Percentiles rank a stretch among this genome's conserved stretches.
Conservation (phyloP, 2,113 vertebrate species). For the Sigmodon hispidus region DNA sequence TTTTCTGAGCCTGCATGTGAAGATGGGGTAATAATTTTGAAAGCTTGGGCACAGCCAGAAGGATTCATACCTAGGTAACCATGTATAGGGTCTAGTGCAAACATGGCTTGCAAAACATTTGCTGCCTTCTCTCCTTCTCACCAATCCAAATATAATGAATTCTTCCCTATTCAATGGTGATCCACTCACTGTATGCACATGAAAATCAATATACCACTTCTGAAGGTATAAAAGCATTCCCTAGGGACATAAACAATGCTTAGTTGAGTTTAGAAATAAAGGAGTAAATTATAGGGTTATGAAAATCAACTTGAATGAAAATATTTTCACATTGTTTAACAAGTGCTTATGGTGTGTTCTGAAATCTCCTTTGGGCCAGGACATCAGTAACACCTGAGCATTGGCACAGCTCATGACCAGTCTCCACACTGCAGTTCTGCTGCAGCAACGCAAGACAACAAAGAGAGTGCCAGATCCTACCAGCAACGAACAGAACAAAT, state of each 20-base stretch:
- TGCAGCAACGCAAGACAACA: neutral
- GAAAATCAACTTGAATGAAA: constrained; percentile 34
- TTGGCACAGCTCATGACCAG: neutral
- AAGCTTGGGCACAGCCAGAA: neutral
- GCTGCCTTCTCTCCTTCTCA: neutral
- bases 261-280: constrained; percentile 25
- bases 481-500: neutral
- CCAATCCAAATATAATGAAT: neutral
- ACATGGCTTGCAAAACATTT: neutral
- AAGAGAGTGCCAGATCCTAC: neutral
- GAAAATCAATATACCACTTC: constrained; percentile 16
- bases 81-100: neutral
- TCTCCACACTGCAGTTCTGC: neutral
- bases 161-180: neutral
- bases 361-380: constrained; percentile 36
- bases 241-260: neutral
- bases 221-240: neutral
- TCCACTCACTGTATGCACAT: too few relatives aligned
- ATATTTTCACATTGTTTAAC: constrained; percentile 2
- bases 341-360: neutral
- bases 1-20: neutral
- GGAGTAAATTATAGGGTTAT: neutral
- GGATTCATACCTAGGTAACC: neutral
- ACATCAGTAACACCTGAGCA: neutral
- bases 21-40: neutral